A percentile compares a stretch with the other conserved stretches of the same genome.
Conservation (phyloP, 2,797 vertebrate species). For the Capromys pilorides region DNA sequence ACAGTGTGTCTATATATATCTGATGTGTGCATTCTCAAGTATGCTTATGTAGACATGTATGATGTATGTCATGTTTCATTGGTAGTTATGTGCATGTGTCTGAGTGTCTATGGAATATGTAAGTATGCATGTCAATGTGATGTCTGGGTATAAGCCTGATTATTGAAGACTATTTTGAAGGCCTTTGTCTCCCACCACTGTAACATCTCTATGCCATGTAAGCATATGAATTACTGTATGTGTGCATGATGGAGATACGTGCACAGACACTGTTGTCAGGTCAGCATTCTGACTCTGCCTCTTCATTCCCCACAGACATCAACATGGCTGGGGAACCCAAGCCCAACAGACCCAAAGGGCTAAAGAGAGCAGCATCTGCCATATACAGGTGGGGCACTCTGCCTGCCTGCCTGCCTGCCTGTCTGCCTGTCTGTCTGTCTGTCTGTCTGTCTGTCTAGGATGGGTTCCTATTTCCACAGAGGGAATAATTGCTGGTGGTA, state of each 20-base stretch:
- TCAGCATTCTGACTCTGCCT: constrained; percentile 13
- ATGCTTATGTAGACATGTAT: not conserved
- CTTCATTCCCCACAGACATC: constrained; percentile 88
- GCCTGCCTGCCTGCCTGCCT: constrained; percentile 31
- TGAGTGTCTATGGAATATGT: not conserved
- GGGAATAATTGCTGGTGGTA: constrained; percentile 39
- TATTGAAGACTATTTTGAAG: constrained; percentile 35
- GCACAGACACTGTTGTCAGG: not conserved
- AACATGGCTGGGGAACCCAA: constrained; percentile 98
- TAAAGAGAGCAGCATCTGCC: constrained; percentile 92
- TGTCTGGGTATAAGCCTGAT: not conserved
- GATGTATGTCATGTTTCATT: not conserved
- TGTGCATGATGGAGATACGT: not conserved
- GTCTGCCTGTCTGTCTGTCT: constrained; percentile 42
- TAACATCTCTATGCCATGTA: not conserved
- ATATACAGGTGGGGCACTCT: constrained; percentile 91
- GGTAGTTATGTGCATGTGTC: not conserved
- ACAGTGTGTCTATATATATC: not conserved
- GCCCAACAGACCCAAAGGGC: constrained; percentile 92
- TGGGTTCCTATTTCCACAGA: constrained; percentile 44
- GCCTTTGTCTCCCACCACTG: not conserved
- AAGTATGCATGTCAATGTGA: not conserved
- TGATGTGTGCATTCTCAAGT: not conserved
- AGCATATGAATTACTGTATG: not conserved
- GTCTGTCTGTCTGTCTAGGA: constrained; percentile 33